These are phyloP conservation scores for Cantharis nigra DNA, from an alignment of 2,888 invertebrate species.

Conservation along the genomic window DNA sequence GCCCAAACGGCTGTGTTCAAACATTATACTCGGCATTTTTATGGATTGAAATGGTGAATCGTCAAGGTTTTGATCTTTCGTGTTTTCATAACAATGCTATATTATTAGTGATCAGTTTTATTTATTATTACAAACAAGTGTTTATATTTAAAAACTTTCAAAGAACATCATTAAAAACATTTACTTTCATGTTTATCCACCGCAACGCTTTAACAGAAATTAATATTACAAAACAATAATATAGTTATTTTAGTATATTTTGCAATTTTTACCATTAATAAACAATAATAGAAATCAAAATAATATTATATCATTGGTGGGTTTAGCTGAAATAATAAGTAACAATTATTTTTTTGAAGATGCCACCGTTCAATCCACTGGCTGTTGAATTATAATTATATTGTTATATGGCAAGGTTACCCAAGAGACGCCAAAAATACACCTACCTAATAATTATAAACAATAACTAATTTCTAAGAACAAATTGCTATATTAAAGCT, in stretches of 20 bases:
- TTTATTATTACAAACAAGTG: neutral
- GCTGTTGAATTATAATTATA: neutral
- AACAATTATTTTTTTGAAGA: neutral
- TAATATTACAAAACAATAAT: slow-evolving; percentile 11
- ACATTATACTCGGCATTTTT: too few species aligned
- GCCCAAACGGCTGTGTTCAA: too few species aligned
- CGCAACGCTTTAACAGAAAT: slow-evolving; percentile 17
- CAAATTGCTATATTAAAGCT: neutral
- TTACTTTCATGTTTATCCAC: slow-evolving; percentile 22
- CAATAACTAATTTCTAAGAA: neutral
- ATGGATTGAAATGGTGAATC: too few species aligned
- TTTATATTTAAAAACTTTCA: slow-evolving; percentile 5
- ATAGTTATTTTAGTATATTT: neutral
- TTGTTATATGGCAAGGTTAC: neutral
- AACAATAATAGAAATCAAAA: neutral
- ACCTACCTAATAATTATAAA: neutral
- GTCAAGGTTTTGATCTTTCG: neutral
- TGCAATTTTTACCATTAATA: neutral
- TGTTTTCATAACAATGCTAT: neutral
- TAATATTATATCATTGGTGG: neutral
- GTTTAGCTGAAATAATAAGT: neutral
- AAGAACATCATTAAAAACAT: slow-evolving; percentile 6
- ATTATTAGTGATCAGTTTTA: neutral
- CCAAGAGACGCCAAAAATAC: neutral
- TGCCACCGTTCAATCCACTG: neutral